Evolutionary conservation across 64 coral and sea anemone species (phyloP), one percentile per base, ranked within the genome.

Genomic region (Montipora sp.): DNA sequence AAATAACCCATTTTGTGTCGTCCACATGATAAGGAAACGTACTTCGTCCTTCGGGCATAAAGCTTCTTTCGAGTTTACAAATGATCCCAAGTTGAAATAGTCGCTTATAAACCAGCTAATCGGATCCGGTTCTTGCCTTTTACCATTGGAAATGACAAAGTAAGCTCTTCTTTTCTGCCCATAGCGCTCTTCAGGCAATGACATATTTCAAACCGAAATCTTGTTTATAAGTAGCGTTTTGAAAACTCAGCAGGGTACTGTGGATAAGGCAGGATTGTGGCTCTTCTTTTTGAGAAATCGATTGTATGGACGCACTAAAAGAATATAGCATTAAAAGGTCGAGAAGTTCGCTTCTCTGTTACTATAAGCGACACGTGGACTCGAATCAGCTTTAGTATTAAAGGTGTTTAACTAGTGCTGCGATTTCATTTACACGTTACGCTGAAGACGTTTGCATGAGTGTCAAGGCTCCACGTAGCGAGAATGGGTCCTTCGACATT

Each of bases 311-410:
- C 8, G 60, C 8, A 63, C 9, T 63, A 12, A 15, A 63, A 1
- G 11, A 63, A 63, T 67, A 85, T 71, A 21, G 45, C 48, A 72
- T 71, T 68, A 84, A 18, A 19, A 66, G 63, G 61, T 70, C 59
- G 63, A 71, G 18, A 20, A 72, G 79, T 19, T 72, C 45, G 36
- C 55, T 43, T 81, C 68, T 78, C 47, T 71, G 82, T 85, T 85
- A 63, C 82, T 85, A 85, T 85, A 85, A 85, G 61, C 48, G 65
- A 71, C 82, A 85, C 82, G 82, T 85, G 82, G 82, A n/a, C 71
- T 50, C 15, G 18, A 78, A 2, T 18, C 22, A 85, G 47, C 19
- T 84, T 63, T 20, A 71, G 71, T 85, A 46, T 6, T 13, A 85
- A 85, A 15, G 68, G 50, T 47, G 66, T 85, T 51, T 3, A 68